These are phyloP conservation scores for Nudaria mundana DNA, from an alignment of 2,888 invertebrate species.

Conservation along the genomic window DNA sequence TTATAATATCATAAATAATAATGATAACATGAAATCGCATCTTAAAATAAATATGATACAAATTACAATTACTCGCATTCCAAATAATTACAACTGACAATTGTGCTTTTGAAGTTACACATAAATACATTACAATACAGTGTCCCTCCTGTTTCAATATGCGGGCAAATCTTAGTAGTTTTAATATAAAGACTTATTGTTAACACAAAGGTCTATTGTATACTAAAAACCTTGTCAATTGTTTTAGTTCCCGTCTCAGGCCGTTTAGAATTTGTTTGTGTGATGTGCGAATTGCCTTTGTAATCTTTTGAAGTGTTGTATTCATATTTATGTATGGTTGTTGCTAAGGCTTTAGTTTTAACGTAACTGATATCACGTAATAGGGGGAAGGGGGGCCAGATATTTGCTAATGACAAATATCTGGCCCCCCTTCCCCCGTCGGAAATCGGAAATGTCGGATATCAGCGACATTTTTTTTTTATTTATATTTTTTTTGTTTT, in stretches of 20 bases:
- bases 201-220: slow-evolving; percentile 63
- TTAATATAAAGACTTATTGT: slow-evolving; percentile 67
- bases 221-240: slow-evolving; percentile 64
- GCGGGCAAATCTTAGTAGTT: slow-evolving; percentile 71
- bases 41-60: slow-evolving; percentile 12
- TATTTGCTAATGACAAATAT: too few relatives aligned
- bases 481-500: too few relatives aligned
- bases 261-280: slow-evolving; percentile 28
- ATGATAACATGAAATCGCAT: slow-evolving; percentile 4
- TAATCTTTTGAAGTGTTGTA: slow-evolving; percentile 26
- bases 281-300: slow-evolving; percentile 45
- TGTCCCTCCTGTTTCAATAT: slow-evolving; percentile 33
- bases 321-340: neutral
- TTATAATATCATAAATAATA: neutral
- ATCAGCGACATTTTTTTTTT: too few relatives aligned
- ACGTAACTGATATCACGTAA: too few relatives aligned
- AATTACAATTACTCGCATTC: slow-evolving; percentile 8
- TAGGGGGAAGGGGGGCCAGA: too few relatives aligned
- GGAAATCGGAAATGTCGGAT: too few relatives aligned
- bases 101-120: slow-evolving; percentile 46
- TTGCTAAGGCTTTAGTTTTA: neutral
- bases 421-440: too few relatives aligned
- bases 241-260: slow-evolving; percentile 51
- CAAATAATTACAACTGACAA: slow-evolving; percentile 34
- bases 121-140: slow-evolving; percentile 49